Base-by-base conservation (phyloP, 2,113 vertebrate species). In the Phrynosoma platyrhinos region DNA sequence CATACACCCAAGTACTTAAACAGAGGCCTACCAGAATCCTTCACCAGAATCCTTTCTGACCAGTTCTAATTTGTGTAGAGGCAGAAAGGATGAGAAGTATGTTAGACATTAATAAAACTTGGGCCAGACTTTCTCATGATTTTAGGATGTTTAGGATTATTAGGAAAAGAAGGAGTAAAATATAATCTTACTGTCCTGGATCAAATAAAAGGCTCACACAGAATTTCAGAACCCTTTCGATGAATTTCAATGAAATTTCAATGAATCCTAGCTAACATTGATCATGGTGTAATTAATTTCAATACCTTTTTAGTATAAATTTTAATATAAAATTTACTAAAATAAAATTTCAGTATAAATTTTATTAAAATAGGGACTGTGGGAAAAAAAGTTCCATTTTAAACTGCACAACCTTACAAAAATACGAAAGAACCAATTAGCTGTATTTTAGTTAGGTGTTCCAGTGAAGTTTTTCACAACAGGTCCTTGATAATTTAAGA, bases 381-480 rank as follows among this genome's bases (percentile, higher is more conserved):
- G 55, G 10, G 14, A 16, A 58, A 58, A 58, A 58, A 10, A 58
- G 55, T 7, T 58, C 10, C 2, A 58, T 7, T 58, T 58, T 58
- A 58, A 58, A 1, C 55, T 9, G 9, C 55, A 58, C 55, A 12
- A 58, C 55, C 14, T 58, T 10, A 1, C 55, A 58, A 58, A 16
- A 47, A 47, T 47, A 47, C 47, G 5, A 47, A 6, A 47, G 47
- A 47, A 47, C 5, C 7, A 7, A 58, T 58, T 58, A 58, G 55
- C 55, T 16, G 14, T 58, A 75, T 58, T 87, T 62, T 74, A 55
- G 25, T 64, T 82, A 72, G 78, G 64, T n/a, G 81, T 75, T 62
- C 32, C 86, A 82, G 27, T 62, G 62, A 76, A 68, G 36, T 72
- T 3, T 25, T 82, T 87, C n/a, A 76, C 27, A 82, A 81, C 55